Evolutionary conservation across 2,113 vertebrate species (phyloP), one percentile per base, ranked within the genome.

Genomic region (Gavia stellata): DNA sequence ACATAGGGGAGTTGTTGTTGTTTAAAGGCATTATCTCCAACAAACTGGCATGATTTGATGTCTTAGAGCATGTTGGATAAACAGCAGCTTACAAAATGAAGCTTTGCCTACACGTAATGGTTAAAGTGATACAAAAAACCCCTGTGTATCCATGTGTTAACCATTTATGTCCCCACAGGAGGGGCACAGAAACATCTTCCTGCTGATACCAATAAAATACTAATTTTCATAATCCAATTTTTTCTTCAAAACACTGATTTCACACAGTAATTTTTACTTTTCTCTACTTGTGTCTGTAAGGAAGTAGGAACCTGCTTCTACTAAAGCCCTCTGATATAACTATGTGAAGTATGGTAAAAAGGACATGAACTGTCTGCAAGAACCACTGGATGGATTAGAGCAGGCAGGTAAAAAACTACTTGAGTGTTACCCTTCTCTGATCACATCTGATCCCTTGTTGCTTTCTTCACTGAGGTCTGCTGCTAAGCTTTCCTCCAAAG

Each of bases 51-150:
- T 24, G 71, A 67, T 73, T 83, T 80, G 49, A 10, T 31, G 40
- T 50, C 73, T 42, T 55, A 10, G 10, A 70, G n/a, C 31, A 61
- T 0, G 18, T 2, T 59, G 66, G 24, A 75, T 28, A 47, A 93
- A 40, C 5, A 71, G 12, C 38, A n/a, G 34, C 40, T 65, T 40
- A 44, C 5, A 34, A 42, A 88, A 63, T 15, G 4, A 25, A 88
- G 8, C 12, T 90, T 68, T 36, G 31, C 29, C 29, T 18, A 3
- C 21, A 1, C 12, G 1, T 4, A 47, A 44, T 44, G 26, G 12
- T 2, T 42, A 3, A 58, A 38, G 29, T 47, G 33, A 34, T 24
- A 61, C 17, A 59, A 29, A 12, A 6, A 12, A 3, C 0, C 0
- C 6, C 0, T 5, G 0, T 7, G 15, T 6, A 20, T 12, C 16